Conservation (phyloP, 2,888 invertebrate species). For the Ophion slaviceki region DNA sequence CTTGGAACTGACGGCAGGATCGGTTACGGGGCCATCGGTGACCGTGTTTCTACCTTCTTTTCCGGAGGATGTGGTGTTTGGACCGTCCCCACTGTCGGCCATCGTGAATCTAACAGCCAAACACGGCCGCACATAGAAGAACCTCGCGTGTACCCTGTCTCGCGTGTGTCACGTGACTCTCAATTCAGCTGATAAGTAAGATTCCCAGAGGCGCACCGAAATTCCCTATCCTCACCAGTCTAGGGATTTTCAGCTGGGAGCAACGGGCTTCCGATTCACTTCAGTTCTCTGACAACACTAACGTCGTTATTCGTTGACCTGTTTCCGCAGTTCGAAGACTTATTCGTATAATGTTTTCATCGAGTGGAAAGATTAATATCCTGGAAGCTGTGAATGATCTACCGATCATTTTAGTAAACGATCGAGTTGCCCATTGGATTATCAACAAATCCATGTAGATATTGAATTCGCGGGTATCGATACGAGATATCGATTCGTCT, state of each 20-base stretch:
- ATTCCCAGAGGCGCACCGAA: not conserved
- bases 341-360: not conserved
- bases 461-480: conserved; percentile 18
- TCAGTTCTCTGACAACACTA: no score
- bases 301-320: not conserved
- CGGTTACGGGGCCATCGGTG: conserved; percentile 90
- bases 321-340: not conserved
- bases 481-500: conserved; percentile 28
- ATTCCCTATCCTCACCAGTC: not conserved
- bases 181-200: conserved; percentile 24
- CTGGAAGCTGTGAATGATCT: not conserved
- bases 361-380: not conserved
- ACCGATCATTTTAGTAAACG: not conserved
- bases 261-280: conserved; percentile 23
- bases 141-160: not conserved
- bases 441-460: not conserved
- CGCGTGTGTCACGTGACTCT: conserved; percentile 11
- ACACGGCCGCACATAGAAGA: not conserved
- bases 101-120: conserved; percentile 75
- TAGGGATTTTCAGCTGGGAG: not conserved
- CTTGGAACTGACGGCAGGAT: conserved; percentile 88
- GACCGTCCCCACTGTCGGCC: conserved; percentile 81
- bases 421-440: not conserved
- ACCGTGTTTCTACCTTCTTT: conserved; percentile 83
- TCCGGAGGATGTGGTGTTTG: conserved; percentile 76